These are phyloP conservation scores for Cataglyphis rosenhaueri DNA, from an alignment of 2,888 invertebrate genomes.

Conservation along the genomic window DNA sequence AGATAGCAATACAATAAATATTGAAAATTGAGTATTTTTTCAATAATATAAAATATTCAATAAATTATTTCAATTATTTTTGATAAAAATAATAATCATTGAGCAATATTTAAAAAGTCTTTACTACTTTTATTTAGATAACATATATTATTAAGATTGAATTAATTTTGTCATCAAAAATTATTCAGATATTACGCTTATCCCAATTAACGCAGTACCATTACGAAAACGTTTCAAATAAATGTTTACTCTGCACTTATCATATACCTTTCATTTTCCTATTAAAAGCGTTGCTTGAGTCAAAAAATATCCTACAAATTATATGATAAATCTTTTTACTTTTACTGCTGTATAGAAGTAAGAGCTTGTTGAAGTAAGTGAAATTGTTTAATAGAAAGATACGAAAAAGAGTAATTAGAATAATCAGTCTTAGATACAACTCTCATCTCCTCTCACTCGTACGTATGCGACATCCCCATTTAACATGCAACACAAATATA, in stretches of 20 bases:
- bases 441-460: background rate
- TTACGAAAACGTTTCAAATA: background rate
- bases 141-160: background rate
- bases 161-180: background rate
- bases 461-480: background rate
- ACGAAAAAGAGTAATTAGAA: background rate
- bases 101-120: background rate
- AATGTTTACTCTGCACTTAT: background rate
- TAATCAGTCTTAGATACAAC: constrained; percentile 33
- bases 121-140: constrained; percentile 9
- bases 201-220: background rate
- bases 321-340: background rate
- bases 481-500: constrained; percentile 19
- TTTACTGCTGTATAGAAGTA: background rate
- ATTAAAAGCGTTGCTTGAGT: background rate
- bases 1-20: background rate
- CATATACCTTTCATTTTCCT: background rate
- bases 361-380: background rate
- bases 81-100: background rate
- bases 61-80: background rate
- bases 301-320: background rate
- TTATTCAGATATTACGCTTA: background rate
- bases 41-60: background rate
- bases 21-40: background rate
- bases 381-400: background rate